Conservation (phyloP, 53 echinoderm and acorn worm species). For the Echinometra lucunter region DNA sequence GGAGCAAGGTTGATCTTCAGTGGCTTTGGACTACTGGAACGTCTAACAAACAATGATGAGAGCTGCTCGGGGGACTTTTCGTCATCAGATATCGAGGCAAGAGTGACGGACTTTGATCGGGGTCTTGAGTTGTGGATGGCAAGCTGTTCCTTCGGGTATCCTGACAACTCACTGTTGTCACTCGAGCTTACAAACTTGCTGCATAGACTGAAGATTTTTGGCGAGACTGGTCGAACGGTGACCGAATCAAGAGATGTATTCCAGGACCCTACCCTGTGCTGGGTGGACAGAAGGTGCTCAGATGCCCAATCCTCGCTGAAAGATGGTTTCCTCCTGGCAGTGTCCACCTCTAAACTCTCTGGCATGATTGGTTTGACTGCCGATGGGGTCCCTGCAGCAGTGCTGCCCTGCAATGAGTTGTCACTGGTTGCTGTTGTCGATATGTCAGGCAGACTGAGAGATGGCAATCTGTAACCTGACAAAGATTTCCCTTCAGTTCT, state of each 20-base stretch:
- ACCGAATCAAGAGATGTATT: slow-evolving; percentile 60
- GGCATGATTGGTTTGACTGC: slow-evolving; percentile 46
- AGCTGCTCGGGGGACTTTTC: slow-evolving; percentile 63
- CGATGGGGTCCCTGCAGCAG: neutral
- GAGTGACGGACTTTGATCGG: slow-evolving; percentile 83
- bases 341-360: slow-evolving; percentile 63
- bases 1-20: slow-evolving; percentile 62
- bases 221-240: slow-evolving; percentile 92
- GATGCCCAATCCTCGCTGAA: slow-evolving; percentile 49
- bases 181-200: slow-evolving; percentile 78
- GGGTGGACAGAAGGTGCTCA: neutral
- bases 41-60: slow-evolving; percentile 73
- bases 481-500: slow-evolving; percentile 36
- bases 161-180: slow-evolving; percentile 58
- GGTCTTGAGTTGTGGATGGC: slow-evolving; percentile 69
- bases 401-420: slow-evolving; percentile 43
- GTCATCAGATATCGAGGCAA: slow-evolving; percentile 68
- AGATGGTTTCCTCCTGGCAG: slow-evolving; percentile 61
- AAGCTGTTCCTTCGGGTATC: slow-evolving; percentile 56
- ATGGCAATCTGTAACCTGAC: slow-evolving; percentile 40
- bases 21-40: slow-evolving; percentile 82
- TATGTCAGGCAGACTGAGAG: slow-evolving; percentile 58
- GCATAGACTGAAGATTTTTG: slow-evolving; percentile 91
- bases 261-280: slow-evolving; percentile 2
- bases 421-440: slow-evolving; percentile 8